Percentiles rank a stretch among this genome's conserved stretches.
These are phyloP conservation scores for Drusus annulatus DNA, from an alignment of 1,140 invertebrate genomes.

Conservation along the genomic window DNA sequence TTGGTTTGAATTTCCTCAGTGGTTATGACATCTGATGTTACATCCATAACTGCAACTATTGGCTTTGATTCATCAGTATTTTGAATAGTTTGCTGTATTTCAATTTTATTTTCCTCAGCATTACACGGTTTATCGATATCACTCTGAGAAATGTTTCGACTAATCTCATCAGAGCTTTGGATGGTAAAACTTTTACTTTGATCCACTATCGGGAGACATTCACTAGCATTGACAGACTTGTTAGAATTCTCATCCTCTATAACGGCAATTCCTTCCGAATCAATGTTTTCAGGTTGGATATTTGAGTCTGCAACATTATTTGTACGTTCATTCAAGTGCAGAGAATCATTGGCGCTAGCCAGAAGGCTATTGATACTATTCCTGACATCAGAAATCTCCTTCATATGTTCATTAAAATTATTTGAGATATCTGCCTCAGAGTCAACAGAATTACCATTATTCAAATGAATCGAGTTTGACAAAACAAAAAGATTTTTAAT, in stretches of 20 bases:
- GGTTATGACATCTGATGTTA: too few species aligned
- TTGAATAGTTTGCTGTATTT: too few species aligned
- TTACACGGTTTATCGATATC: too few species aligned
- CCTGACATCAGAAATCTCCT: constrained; percentile 20
- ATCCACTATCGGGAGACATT: too few species aligned
- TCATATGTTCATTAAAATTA: constrained; percentile 22
- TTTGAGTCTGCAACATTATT: not conserved
- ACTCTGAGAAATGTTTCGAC: too few species aligned
- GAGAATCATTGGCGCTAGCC: not conserved
- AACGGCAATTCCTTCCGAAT: constrained; percentile 23
- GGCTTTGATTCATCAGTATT: too few species aligned
- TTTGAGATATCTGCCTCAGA: not conserved
- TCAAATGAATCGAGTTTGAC: constrained; percentile 6
- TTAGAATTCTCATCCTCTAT: not conserved
- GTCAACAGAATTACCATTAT: not conserved
- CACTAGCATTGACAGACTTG: too few species aligned
- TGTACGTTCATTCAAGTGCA: not conserved
- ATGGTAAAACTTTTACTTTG: too few species aligned
- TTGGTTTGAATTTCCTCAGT: too few species aligned
- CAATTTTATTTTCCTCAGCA: too few species aligned
- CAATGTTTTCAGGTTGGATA: not conserved
- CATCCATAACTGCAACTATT: too few species aligned
- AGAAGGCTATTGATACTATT: constrained; percentile 22
- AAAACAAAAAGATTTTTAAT: not conserved
- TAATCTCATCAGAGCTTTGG: too few species aligned